phyloP scores from a whole-genome alignment of 2,797 vertebrate species.

The Melanotaenia parkinsoni region DNA sequence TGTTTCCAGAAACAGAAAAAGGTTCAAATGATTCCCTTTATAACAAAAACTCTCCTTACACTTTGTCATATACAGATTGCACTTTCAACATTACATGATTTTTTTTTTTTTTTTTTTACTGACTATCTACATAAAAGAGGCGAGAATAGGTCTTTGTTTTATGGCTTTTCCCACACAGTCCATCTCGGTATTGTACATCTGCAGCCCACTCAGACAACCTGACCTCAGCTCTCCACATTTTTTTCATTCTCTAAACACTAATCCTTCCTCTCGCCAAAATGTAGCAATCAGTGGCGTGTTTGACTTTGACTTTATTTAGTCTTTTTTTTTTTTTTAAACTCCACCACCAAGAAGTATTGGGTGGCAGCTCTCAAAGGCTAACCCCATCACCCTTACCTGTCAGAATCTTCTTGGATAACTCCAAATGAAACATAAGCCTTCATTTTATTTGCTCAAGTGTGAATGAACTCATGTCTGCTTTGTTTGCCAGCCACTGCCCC shows the following conservation, averaged over 20 bases:
- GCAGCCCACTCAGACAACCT: constrained; percentile 19
- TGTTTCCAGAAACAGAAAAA: constrained; percentile 13
- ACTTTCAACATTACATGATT: not conserved
- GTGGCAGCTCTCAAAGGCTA: constrained; percentile 57
- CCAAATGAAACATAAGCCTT: constrained; percentile 54
- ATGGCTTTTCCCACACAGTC: constrained; percentile 22
- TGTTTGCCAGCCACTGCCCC: constrained; percentile 36
- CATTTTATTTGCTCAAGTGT: constrained; percentile 55
- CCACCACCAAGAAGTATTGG: constrained; percentile 39
- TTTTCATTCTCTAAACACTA: constrained; percentile 20
- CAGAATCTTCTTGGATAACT: constrained; percentile 46
- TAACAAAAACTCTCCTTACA: not conserved
- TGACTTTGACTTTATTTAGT: constrained; percentile 64
- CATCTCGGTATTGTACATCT: constrained; percentile 33
- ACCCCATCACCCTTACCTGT: constrained; percentile 68
- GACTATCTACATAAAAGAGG: not conserved
- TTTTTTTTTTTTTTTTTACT: not conserved
- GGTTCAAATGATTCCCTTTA: not conserved
- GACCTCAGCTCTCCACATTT: constrained; percentile 49
- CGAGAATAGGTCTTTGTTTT: constrained; percentile 14
- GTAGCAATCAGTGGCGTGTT: constrained; percentile 49
- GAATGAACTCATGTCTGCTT: constrained; percentile 32
- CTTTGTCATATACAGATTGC: not conserved
- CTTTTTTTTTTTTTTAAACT: not conserved
- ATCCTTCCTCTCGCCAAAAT: constrained; percentile 37